These are phyloP conservation scores for Aythya fuligula DNA, from an alignment of 2,797 vertebrate species.

Conservation along the genomic window DNA sequence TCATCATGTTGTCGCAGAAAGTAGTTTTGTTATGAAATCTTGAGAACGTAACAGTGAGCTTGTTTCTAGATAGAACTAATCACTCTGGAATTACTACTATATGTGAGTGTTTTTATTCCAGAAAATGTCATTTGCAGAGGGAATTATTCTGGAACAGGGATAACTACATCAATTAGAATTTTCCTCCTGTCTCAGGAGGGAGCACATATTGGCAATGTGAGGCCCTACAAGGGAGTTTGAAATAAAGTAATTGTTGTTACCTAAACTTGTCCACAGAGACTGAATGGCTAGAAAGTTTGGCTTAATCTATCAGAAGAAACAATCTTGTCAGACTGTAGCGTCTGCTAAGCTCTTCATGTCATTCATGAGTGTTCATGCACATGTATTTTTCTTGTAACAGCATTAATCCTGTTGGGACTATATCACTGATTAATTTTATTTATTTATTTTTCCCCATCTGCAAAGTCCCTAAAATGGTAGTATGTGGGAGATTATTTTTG, in stretches of 20 bases:
- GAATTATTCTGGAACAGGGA: background rate
- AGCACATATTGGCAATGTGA: background rate
- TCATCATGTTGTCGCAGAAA: constrained; percentile 6
- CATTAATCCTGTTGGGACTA: background rate
- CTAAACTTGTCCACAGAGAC: background rate
- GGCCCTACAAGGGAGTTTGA: background rate
- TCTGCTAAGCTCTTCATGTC: background rate
- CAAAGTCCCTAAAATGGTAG: background rate
- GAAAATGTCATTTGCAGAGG: background rate
- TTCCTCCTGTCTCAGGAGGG: background rate
- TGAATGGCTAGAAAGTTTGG: background rate
- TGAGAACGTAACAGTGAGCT: background rate
- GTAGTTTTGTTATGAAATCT: constrained; percentile 4
- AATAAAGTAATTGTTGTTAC: background rate
- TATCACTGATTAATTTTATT: background rate
- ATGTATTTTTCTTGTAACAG: background rate
- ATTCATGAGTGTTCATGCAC: background rate
- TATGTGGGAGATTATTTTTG: background rate
- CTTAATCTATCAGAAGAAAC: background rate
- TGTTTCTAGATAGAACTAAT: constrained; percentile 11
- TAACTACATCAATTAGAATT: background rate
- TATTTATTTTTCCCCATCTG: background rate
- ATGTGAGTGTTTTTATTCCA: background rate
- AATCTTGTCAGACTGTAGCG: background rate
- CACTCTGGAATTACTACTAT: background rate